Conservation (phyloP, 2,113 vertebrate genomes). For the Brachypteracias leptosomus region DNA sequence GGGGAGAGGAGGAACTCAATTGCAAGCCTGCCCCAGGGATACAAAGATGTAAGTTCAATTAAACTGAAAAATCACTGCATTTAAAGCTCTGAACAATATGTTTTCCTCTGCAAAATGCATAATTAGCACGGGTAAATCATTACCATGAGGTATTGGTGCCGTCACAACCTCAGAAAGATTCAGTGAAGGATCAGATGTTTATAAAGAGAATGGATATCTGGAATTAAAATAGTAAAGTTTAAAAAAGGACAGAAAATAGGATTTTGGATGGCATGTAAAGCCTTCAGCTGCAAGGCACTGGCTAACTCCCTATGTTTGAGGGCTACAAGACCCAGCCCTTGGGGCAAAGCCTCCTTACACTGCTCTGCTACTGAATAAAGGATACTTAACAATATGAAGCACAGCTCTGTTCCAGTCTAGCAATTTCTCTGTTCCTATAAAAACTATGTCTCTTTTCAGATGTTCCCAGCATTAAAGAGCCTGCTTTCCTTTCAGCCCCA, state of each 20-base stretch:
- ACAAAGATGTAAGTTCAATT: not conserved
- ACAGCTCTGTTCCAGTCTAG: slow-evolving; percentile 37
- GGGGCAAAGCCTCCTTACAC: not conserved
- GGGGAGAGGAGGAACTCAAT: not conserved
- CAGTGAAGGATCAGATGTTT: not conserved
- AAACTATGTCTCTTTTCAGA: not conserved
- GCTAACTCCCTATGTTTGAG: not conserved
- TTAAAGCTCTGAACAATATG: not conserved
- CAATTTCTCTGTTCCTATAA: slow-evolving; percentile 39
- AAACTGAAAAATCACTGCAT: slow-evolving; percentile 14
- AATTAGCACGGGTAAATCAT: slow-evolving; percentile 42
- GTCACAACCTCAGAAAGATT: not conserved
- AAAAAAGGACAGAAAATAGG: not conserved
- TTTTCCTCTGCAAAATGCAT: not conserved
- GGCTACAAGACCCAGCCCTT: not conserved
- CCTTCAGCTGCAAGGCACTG: not conserved
- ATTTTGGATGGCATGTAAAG: not conserved
- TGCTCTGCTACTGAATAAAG: not conserved
- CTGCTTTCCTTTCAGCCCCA: not conserved
- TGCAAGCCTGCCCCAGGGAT: not conserved
- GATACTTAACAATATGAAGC: not conserved
- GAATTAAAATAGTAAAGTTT: not conserved
- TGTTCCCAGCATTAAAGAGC: not conserved
- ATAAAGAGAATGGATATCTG: not conserved
- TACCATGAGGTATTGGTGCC: not conserved